Base-by-base conservation (phyloP, 2,888 invertebrate species). In the Dolichomitus sp. region DNA sequence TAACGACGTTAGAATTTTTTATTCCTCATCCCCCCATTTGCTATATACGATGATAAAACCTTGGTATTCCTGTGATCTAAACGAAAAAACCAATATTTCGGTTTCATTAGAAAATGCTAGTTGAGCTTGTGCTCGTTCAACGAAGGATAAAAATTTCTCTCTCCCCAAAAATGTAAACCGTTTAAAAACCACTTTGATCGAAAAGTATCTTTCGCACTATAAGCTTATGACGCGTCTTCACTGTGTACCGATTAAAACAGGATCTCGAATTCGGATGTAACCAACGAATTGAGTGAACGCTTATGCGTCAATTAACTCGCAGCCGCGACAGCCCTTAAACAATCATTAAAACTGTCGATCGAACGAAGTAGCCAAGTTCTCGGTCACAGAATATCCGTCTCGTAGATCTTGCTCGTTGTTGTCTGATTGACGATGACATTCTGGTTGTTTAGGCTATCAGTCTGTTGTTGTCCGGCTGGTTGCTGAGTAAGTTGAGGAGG, bases 301-400 rank as follows among this genome's bases (percentile, higher is more conserved):
- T 17, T 52, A 65, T 59, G 57, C 45, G 45, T n/a, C 45, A 48
- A 72, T 89, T 90, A 90, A 88, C 90, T 90, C 74, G 88, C 90
- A 65, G 86, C 85, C 50, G 84, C 85, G 70, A 84, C 82, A 33
- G 52, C 30, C 19, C 23, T 19, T 11, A 12, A 19, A 42, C 23
- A 27, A 52, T 68, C 4, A 63, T 63, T 37, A 27, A 68, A 63
- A 30, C 33, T 30, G 70, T 45, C 74, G 74, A 77, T 73, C 72
- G 65, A 59, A 40, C 76, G 48, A 61, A 61, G 61, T 73, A 86
- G 85, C 65, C 85, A 86, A 83, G 87, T 87, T 88, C 87, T 92
- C 94, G 94, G 96, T 97, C 97, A 98, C 96, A 98, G 97, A 95
- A 98, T 98, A 94, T 98, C 98, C 88, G 98, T 98, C 95, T 98